Percentiles rank a stretch among this genome's conserved stretches.
Evolutionary conservation across 2,797 vertebrate species (phyloP).

Genomic region (Dendrocincla fuliginosa): DNA sequence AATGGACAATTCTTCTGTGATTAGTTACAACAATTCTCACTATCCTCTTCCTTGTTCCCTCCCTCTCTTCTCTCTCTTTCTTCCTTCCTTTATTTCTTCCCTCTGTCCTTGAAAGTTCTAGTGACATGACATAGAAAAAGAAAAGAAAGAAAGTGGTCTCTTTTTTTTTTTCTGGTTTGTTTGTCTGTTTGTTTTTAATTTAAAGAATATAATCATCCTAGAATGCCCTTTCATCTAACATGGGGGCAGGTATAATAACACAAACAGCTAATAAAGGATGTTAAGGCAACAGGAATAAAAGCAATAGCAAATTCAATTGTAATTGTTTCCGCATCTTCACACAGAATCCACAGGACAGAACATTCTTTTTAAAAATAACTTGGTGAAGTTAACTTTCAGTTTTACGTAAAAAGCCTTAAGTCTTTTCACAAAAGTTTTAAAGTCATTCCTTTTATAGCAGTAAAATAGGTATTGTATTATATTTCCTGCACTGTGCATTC

Average conservation of each 20-base stretch:
- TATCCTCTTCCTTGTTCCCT: background rate
- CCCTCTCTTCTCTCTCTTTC: background rate
- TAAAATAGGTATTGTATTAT: background rate
- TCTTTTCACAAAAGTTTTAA: background rate
- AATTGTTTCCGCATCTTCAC: background rate
- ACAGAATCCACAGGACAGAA: background rate
- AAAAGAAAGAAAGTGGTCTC: background rate
- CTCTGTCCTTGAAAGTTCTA: background rate
- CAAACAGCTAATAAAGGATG: background rate
- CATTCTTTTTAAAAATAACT: background rate
- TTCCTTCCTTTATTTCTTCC: background rate
- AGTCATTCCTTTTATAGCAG: background rate
- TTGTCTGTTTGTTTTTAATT: background rate
- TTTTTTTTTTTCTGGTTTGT: background rate
- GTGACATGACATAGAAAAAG: background rate
- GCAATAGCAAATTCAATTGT: background rate
- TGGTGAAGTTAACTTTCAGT: background rate
- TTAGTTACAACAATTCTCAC: background rate
- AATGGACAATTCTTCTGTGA: background rate
- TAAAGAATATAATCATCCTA: background rate
- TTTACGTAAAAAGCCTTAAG: background rate
- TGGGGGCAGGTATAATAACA: background rate
- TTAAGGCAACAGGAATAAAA: constrained; percentile 27
- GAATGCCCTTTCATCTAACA: background rate
- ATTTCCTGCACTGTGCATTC: background rate